Evolutionary conservation across 2,797 vertebrate genomes (phyloP), one percentile per base, ranked within the genome.

Genomic region (Argyrosomus regius): DNA sequence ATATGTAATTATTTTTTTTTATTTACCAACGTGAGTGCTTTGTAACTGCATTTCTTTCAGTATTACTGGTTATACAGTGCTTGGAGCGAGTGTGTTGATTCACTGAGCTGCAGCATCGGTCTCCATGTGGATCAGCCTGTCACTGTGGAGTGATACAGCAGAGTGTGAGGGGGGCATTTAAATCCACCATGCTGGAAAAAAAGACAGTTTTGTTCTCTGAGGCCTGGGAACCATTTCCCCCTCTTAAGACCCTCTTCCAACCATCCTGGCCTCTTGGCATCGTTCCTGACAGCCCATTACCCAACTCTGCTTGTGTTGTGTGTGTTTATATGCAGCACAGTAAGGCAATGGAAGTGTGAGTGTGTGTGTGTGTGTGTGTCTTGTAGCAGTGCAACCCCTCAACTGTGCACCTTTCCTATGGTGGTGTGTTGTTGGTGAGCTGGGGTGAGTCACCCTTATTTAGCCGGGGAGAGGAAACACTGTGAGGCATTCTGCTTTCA

Each of bases 191-290:
- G 53, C 77, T 84, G 80, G 70, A 31, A 58, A 73, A 87, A 82
- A 73, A 72, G 78, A 69, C 81, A 46, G 82, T 90, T 86, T 91
- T 93, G 87, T 92, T 92, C 87, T 89, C 61, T 49, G 80, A 87
- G 75, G 81, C 92, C 91, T 95, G 94, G 93, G 94, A 95, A 94
- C 86, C 46, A 8, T 64, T 63, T 56, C 75, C 69, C 77, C 70
- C 78, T 72, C 77, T 82, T 72, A 68, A 87, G 82, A 87, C 86
- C 65, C 75, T 82, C 77, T 77, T 87, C 82, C 77, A 91, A 78
- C 82, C 85, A 85, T 85, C 89, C 75, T 82, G 85, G 68, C 74
- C 85, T 90, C 83, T 89, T 94, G 93, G 92, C 93, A 91, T 18
- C 35, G 6, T 83, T 75, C 52, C 89, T 11, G 58, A 72, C 54